These are phyloP conservation scores for Rhincodon typus DNA, from an alignment of 2,797 vertebrate genomes.

Conservation along the genomic window DNA sequence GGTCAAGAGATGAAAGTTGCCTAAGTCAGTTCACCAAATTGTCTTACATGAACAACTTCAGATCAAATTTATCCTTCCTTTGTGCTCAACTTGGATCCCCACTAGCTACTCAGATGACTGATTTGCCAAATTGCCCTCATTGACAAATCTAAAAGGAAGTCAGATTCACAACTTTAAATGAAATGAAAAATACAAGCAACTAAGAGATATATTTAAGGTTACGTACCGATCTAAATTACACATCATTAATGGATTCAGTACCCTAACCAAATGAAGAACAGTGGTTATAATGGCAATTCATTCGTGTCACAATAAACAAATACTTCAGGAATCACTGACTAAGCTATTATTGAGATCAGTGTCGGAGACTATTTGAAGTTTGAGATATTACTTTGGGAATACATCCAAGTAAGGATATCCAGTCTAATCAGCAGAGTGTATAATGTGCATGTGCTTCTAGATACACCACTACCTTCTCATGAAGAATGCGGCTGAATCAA, in stretches of 20 bases:
- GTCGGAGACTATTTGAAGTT: not conserved
- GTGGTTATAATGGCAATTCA: not conserved
- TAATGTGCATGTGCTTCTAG: not conserved
- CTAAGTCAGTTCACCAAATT: not conserved
- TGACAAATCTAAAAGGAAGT: not conserved
- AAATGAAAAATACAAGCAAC: not conserved
- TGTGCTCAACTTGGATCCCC: not conserved
- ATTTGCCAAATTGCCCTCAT: not conserved
- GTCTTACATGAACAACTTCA: not conserved
- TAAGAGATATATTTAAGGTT: not conserved
- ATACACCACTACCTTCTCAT: not conserved
- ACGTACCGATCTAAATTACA: not conserved
- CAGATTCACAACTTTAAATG: not conserved
- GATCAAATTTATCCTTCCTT: not conserved
- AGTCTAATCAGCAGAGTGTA: not conserved
- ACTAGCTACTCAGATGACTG: not conserved
- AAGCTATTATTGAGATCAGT: not conserved
- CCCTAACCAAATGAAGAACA: not conserved
- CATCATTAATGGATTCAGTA: not conserved
- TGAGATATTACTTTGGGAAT: not conserved
- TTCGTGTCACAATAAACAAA: not conserved
- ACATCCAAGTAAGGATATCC: not conserved
- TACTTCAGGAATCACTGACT: not conserved
- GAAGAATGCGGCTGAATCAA: not conserved
- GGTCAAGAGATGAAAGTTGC: not conserved